Base-by-base conservation (phyloP, 2,888 invertebrate species). In the Bembecia ichneumoniformis region DNA sequence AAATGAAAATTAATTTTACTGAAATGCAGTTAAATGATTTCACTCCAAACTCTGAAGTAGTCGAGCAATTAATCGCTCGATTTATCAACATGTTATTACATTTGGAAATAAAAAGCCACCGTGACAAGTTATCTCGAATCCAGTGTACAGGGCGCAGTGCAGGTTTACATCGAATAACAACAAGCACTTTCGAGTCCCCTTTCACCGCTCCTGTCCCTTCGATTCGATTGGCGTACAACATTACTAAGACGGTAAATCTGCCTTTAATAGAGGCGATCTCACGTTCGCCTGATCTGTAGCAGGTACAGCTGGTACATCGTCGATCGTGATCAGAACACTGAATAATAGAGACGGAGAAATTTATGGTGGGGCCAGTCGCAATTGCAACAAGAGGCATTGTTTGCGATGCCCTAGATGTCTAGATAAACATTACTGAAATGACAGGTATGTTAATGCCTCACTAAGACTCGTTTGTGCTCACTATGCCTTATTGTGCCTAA, bases 111-210 rank as follows among this genome's bases (percentile, higher is more conserved):
- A 40, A 40, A 40, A 40, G 40, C 14, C 11, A 40, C 7, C 40
- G 7, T 40, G 2, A 5, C 40, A 13, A 40, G 40, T 10, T 40
- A 40, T 40, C 40, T 40, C 13, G n/a, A 40, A 40, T 40, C 7
- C 40, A 14, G 40, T 13, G 14, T 13, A 40, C 13, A 43, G 49
- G 56, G 53, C 54, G 55, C 57, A 52, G 56, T 55, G 59, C 59
- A 59, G 55, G 59, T 60, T 59, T 49, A 58, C 49, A 52, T 52
- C n/a, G 16, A 40, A 40, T 40, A 40, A 36, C 49, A 44, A 46
- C 54, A 51, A 56, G 56, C 63, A 72, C 74, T 78, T 77, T 74
- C 74, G 52, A 69, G 62, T 50, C 57, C 66, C 79, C 80, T 81
- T 81, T 80, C 79, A 75, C 79, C 62, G 56, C 50, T 44, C 11